Evolutionary conservation across 2,113 vertebrate genomes (phyloP), one percentile per base, ranked within the genome.

Genomic region (Dinomys branickii): DNA sequence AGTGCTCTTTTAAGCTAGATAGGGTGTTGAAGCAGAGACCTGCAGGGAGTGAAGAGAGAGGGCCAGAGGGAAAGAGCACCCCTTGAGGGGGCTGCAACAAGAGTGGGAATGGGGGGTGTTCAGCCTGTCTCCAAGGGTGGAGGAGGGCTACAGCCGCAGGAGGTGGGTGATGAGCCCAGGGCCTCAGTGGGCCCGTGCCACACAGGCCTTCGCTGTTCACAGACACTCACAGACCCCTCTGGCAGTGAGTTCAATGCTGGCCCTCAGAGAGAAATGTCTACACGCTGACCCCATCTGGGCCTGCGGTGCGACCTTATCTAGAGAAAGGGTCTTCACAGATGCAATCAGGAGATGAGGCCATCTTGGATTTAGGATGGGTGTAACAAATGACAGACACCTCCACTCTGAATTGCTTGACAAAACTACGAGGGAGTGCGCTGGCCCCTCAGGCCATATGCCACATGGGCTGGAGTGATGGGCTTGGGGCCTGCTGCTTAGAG

Each of bases 381-480:
- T 41, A n/a, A 80, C 84, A n/a, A 28, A 14, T 17, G 77, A 28
- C 38, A 35, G 24, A 10, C 47, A 35, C 82, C 65, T 0, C 26
- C 16, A 1, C 0, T 0, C 6, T 2, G 88, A 33, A 19, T 7
- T 1, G 28, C 4, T 3, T 4, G 19, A 16, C 17, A 4, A 44
- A 30, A 19, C 11, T 61, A 20, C 20, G 59, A 17, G 0, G 0
- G 77, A 89, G 19, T 14, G 44, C 17, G 8, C 59, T 16, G 1
- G 73, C 8, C 10, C 0, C n/a, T 1, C 26, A 1, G 33, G 77
- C 30, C 38, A 7, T 28, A 1, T 33, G 80, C 38, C n/a, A 0
- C 0, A 0, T 3, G 30, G 33, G 5, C 28, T 33, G 10, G 73
- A 63, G 28, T 28, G 30, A 30, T 1, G 2, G 11, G 38, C 28